phyloP scores from a whole-genome alignment of 2,888 invertebrate genomes.

The Sinelater perroti region DNA sequence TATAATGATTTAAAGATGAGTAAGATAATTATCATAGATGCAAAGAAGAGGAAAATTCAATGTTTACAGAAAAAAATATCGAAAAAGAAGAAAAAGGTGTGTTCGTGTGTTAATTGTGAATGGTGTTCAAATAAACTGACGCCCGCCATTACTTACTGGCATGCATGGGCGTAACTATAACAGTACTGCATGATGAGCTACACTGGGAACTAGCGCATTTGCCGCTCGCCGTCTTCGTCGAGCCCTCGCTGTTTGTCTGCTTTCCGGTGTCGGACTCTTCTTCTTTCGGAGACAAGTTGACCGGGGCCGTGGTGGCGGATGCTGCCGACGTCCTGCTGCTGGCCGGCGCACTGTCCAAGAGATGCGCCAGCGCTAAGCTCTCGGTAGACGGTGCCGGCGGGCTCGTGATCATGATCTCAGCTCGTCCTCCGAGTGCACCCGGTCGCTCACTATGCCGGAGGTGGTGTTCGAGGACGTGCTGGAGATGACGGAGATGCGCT shows the following conservation, averaged over 20 bases:
- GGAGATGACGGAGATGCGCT: constrained; percentile 73
- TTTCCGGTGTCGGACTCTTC: constrained; percentile 51
- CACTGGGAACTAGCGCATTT: constrained; percentile 82
- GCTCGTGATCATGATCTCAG: constrained; percentile 84
- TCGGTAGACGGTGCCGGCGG: constrained; percentile 88
- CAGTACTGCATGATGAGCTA: constrained; percentile 87
- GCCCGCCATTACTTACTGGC: constrained; percentile 53
- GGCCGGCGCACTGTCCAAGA: constrained; percentile 72
- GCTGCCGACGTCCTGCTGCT: constrained; percentile 67
- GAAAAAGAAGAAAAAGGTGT: too few relatives aligned
- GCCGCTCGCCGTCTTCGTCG: constrained; percentile 64
- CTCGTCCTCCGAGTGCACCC: constrained; percentile 94
- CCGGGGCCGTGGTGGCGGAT: constrained; percentile 60
- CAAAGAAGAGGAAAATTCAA: too few relatives aligned
- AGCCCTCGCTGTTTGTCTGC: constrained; percentile 66
- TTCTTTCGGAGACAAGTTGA: constrained; percentile 58
- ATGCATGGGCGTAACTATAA: constrained; percentile 72
- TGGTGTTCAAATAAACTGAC: constrained; percentile 3
- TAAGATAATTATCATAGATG: too few relatives aligned
- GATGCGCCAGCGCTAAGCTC: constrained; percentile 81
- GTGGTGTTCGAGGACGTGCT: constrained; percentile 97
- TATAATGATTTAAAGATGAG: too few relatives aligned
- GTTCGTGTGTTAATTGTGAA: too few relatives aligned
- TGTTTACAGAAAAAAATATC: too few relatives aligned
- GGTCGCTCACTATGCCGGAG: constrained; percentile 94